phyloP scores from a whole-genome alignment of 2,797 vertebrate species.

The Pogonophryne albipinna region DNA sequence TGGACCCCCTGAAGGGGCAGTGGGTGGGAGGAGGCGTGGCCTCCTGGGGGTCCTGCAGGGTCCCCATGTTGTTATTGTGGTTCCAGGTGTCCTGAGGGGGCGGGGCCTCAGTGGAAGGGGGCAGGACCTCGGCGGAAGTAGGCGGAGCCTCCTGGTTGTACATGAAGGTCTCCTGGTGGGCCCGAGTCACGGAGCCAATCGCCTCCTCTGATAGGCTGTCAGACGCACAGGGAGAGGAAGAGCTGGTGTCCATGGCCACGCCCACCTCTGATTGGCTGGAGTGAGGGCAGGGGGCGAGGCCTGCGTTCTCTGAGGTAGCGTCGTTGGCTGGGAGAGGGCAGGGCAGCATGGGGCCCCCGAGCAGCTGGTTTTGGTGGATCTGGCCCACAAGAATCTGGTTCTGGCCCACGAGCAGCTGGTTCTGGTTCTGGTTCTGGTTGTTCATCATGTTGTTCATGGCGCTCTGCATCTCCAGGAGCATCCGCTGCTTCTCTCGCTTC shows the following conservation, averaged over 20 bases:
- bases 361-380: conserved; percentile 79
- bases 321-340: conserved; percentile 32
- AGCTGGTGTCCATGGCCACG: conserved; percentile 80
- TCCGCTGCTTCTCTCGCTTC: conserved; percentile 95
- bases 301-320: conserved; percentile 32
- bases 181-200: conserved; percentile 90
- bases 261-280: conserved; percentile 70
- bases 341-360: conserved; percentile 57
- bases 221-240: conserved; percentile 71
- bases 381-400: conserved; percentile 76
- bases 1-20: conserved; percentile 82
- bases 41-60: conserved; percentile 48
- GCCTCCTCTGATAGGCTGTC: conserved; percentile 90
- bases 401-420: conserved; percentile 78
- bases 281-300: conserved; percentile 44
- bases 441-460: conserved; percentile 98
- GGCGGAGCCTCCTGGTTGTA: conserved; percentile 90
- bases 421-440: conserved; percentile 84
- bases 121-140: conserved; percentile 40
- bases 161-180: conserved; percentile 94
- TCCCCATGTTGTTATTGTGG: conserved; percentile 70
- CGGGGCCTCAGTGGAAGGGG: conserved; percentile 1
- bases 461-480: conserved; percentile 97
- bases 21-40: conserved; percentile 51
- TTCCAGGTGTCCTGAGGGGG: conserved; percentile 74